Percentiles rank a stretch among this genome's conserved stretches.
phyloP scores from a whole-genome alignment of 2,888 invertebrate species.

The Chrysolina haemoptera region DNA sequence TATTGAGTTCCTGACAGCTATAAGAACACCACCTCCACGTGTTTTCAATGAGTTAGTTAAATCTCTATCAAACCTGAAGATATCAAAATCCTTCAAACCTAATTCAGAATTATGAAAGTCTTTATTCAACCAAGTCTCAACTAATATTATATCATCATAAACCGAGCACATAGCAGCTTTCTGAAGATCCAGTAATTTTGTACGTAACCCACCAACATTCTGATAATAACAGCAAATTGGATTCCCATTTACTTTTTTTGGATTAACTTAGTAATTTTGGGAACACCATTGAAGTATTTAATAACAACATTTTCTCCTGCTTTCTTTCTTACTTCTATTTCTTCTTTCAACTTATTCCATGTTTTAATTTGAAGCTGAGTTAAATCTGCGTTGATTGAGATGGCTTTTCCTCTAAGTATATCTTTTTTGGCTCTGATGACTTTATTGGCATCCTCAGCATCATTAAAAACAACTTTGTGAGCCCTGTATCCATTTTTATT shows the following conservation, averaged over 20 bases:
- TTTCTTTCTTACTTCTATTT: neutral
- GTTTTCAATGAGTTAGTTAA: conserved; percentile 15
- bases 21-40: conserved; percentile 22
- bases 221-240: conserved; percentile 22
- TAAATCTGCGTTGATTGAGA: conserved; percentile 3
- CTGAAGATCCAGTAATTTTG: conserved; percentile 19
- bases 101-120: no score
- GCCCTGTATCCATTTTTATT: conserved; percentile 13
- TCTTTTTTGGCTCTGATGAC: no score
- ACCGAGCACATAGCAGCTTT: conserved; percentile 1
- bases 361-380: conserved; percentile 1
- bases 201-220: conserved; percentile 21
- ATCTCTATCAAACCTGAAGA: neutral
- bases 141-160: neutral
- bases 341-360: conserved; percentile 13
- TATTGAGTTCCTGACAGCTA: conserved; percentile 3
- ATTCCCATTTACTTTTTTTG: conserved; percentile 15
- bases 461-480: conserved; percentile 7
- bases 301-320: neutral
- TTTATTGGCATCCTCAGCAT: no score
- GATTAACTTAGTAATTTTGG: neutral
- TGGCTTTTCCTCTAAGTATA: neutral
- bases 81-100: neutral
- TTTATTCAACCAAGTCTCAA: no score
- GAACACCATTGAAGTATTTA: conserved; percentile 3